Conservation (phyloP, 2,888 invertebrate species). For the Cabera pusaria region DNA sequence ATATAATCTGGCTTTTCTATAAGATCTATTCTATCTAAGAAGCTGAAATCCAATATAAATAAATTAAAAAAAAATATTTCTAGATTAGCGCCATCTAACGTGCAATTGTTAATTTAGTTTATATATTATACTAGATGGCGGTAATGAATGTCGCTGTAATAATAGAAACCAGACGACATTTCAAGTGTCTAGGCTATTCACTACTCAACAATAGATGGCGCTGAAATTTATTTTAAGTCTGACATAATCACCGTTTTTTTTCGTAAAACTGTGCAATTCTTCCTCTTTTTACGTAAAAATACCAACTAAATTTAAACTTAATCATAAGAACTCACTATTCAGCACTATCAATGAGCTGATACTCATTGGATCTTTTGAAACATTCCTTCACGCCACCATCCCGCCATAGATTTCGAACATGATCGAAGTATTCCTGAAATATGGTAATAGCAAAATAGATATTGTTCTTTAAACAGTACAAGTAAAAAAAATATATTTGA, state of each 20-base stretch:
- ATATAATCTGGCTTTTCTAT: constrained; percentile 86
- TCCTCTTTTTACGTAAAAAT: too few relatives aligned
- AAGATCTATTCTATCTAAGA: constrained; percentile 87
- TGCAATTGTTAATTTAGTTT: background rate
- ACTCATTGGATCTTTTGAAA: constrained; percentile 88
- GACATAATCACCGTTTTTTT: too few relatives aligned
- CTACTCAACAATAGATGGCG: constrained; percentile 26
- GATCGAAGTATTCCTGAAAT: constrained; percentile 88
- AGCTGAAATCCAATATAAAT: constrained; percentile 71
- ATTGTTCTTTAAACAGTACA: too few relatives aligned
- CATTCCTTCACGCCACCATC: constrained; percentile 88
- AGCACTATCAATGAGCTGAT: constrained; percentile 91
- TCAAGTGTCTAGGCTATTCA: background rate
- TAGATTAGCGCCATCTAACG: constrained; percentile 28
- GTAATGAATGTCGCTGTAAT: too few relatives aligned
- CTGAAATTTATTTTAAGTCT: background rate
- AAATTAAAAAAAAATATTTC: too few relatives aligned
- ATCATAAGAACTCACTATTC: constrained; percentile 95
- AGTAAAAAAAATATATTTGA: too few relatives aligned
- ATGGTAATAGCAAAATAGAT: too few relatives aligned
- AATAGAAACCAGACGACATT: background rate
- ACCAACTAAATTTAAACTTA: too few relatives aligned
- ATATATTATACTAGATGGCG: too few relatives aligned
- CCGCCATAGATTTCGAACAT: constrained; percentile 86
- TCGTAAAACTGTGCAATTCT: too few relatives aligned